These are phyloP conservation scores for Ptiloglossa arizonensis DNA, from an alignment of 1,140 invertebrate species.

Conservation along the genomic window DNA sequence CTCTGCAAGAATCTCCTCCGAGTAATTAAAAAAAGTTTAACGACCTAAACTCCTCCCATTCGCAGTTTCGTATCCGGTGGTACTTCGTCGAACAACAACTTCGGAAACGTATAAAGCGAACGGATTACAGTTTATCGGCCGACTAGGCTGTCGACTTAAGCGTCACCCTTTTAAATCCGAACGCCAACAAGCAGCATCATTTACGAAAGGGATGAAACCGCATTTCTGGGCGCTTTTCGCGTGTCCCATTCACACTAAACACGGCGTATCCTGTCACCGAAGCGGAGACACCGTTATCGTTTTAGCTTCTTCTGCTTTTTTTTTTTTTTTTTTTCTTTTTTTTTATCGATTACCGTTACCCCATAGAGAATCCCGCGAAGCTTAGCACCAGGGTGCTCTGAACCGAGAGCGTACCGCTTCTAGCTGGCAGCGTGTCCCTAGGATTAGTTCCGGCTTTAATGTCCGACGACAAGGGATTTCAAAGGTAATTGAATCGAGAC, in stretches of 20 bases:
- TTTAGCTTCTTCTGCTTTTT: slow-evolving; percentile 20
- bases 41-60: too few relatives aligned
- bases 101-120: too few relatives aligned
- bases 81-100: too few relatives aligned
- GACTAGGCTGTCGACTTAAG: not conserved
- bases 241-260: not conserved
- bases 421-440: slow-evolving; percentile 45
- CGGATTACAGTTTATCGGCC: not conserved
- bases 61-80: too few relatives aligned
- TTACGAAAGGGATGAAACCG: slow-evolving; percentile 12
- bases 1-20: too few relatives aligned
- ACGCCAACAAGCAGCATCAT: not conserved
- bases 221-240: not conserved
- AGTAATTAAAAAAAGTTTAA: too few relatives aligned
- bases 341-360: slow-evolving; percentile 63
- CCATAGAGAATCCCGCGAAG: slow-evolving; percentile 46
- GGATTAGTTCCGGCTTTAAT: slow-evolving; percentile 67
- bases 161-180: not conserved
- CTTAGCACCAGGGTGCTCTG: slow-evolving; percentile 40
- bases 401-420: slow-evolving; percentile 45
- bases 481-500: slow-evolving; percentile 66
- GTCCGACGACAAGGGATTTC: slow-evolving; percentile 64
- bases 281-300: slow-evolving; percentile 35
- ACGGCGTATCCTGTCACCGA: not conserved
- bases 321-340: not conserved